Base-by-base conservation (phyloP, 2,797 vertebrate species). In the Melanotaenia boesemani region DNA sequence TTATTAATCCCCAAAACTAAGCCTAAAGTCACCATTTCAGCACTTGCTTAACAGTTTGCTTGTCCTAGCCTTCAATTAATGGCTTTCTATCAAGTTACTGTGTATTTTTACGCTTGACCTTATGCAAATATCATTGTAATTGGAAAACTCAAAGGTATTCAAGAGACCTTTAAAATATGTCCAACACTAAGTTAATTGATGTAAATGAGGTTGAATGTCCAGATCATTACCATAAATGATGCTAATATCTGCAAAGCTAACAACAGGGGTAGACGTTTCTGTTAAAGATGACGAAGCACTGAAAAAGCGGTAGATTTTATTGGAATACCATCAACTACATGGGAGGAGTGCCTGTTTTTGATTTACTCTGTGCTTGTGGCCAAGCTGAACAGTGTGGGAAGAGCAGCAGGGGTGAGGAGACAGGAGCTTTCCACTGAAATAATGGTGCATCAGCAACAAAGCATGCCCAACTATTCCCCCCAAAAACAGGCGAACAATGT, bases 1-100 rank as follows among this genome's bases (percentile, higher is more conserved):
- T 93, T 94, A 93, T 94, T 94, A 95, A 95, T 95, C 92, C 93
- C 89, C 76, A 86, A 80, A 92, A 91, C 91, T 92, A 90, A 94
- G 88, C 91, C 91, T 37, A 80, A 83, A 90, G 91, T 89, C 84
- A 91, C 81, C 87, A 79, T 93, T 93, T 93, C 89, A 89, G 90
- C 87, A 85, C 89, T 90, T 88, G 75, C 91, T 93, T 88, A 87
- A 91, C 85, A 91, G 86, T 93, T 92, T 88, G 77, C 87, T 88
- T 67, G 71, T 79, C 79, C 63, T 44, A 68, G 81, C 79, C 83
- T 87, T 91, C 91, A 91, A 89, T 91, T 91, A 91, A 82, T 52
- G 82, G 73, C 78, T 75, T 85, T 91, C 86, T 82, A 87, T 87
- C 81, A 85, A 79, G 69, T 67, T 46, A 62, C 63, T 59, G 65